Base-by-base conservation (phyloP, 2,888 invertebrate species). In the Drosophila mercatorum region DNA sequence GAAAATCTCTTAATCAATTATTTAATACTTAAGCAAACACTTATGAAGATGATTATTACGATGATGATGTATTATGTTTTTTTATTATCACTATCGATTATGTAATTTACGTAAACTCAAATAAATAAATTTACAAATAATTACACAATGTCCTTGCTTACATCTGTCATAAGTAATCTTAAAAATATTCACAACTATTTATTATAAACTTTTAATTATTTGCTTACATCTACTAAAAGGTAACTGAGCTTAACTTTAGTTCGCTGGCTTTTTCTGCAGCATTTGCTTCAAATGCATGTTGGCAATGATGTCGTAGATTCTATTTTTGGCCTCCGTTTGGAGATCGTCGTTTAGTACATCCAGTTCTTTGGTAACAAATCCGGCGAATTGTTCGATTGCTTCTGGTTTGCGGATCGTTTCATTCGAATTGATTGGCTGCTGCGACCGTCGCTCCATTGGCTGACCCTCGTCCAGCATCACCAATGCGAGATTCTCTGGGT, bases 21-120 rank as follows among this genome's bases (percentile, higher is more conserved):
- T 87, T 82, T 84, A 82, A 80, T 84, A 84, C 65, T 84, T 87
- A 84, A 87, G 86, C 70, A 63, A 80, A 81, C 72, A 81, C 65
- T 70, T 81, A 70, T 78, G 61, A 80, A 78, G 66, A 88, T 79
- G 74, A 82, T 82, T 78, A 82, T 79, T 81, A 83, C 80, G 77
- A 89, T 85, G 83, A 87, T 86, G 75, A 88, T 80, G 82, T 90
- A 89, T 90, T 91, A 84, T 91, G 88, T 17, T 89, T 91, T 91
- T 83, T 91, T 89, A 90, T 85, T 83, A 88, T 85, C 89, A 87
- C 71, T 87, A 86, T 86, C 78, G 83, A 87, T 77, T 77, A 83
- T 89, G 86, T 90, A 91, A 87, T 81, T 83, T 85, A 89, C 85
- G 83, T 84, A 85, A 84, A 87, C 72, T 85, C 76, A 84, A 80